Conservation (phyloP, 2,113 vertebrate genomes). For the Ammodytes marinus region DNA sequence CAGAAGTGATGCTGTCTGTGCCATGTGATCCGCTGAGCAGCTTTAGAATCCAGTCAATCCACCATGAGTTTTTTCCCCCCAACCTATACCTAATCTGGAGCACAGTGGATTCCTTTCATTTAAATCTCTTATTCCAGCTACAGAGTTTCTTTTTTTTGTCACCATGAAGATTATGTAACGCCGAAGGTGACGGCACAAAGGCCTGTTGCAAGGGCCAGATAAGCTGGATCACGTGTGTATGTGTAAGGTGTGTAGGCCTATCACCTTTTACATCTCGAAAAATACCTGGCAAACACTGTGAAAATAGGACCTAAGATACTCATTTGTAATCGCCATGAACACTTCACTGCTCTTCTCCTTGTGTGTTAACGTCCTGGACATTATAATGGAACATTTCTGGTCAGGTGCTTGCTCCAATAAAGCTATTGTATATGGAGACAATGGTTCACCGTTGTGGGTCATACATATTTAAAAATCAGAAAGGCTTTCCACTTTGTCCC, state of each 20-base stretch:
- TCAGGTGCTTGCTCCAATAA: constrained; percentile 22
- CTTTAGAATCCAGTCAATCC: constrained; percentile 41
- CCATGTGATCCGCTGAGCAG: constrained; percentile 65
- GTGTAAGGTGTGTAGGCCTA: constrained; percentile 20
- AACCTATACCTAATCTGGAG: constrained; percentile 66
- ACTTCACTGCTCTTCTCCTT: neutral
- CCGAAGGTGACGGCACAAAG: constrained; percentile 69
- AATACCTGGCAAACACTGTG: constrained; percentile 19
- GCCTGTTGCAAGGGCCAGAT: constrained; percentile 75
- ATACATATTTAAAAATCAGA: constrained; percentile 54
- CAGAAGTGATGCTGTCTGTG: constrained; percentile 52
- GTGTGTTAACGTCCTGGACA: neutral
- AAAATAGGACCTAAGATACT: constrained; percentile 2
- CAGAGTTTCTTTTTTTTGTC: constrained; percentile 56
- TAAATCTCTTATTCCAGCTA: constrained; percentile 71
- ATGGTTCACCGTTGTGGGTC: constrained; percentile 21
- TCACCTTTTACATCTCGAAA: constrained; percentile 25
- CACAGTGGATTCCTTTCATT: constrained; percentile 74
- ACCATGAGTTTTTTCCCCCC: constrained; percentile 10
- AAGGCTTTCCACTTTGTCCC: constrained; percentile 31
- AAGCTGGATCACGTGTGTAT: constrained; percentile 63
- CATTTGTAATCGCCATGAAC: neutral
- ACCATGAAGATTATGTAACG: constrained; percentile 74
- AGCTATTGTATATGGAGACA: constrained; percentile 18
- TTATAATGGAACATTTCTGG: neutral